Evolutionary conservation across 2,113 vertebrate genomes (phyloP).

Genomic region (Ranitomeya variabilis): DNA sequence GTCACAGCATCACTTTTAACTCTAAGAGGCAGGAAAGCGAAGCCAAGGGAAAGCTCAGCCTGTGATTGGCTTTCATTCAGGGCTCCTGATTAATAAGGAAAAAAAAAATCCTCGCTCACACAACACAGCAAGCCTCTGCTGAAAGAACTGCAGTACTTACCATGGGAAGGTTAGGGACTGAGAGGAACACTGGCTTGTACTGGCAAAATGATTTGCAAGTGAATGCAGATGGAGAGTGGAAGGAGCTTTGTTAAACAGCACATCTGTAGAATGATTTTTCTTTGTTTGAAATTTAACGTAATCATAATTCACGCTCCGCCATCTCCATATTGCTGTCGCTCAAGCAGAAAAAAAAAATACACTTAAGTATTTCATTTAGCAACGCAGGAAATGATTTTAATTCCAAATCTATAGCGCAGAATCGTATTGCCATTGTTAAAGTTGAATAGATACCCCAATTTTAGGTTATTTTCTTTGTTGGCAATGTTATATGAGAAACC

Average conservation of each 20-base stretch:
- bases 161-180: slow-evolving; percentile 67
- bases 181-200: slow-evolving; percentile 65
- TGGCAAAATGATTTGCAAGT: slow-evolving; percentile 76
- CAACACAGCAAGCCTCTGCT: slow-evolving; percentile 62
- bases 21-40: slow-evolving; percentile 72
- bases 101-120: slow-evolving; percentile 57
- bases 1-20: slow-evolving; percentile 75
- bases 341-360: slow-evolving; percentile 23
- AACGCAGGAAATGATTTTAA: slow-evolving; percentile 1
- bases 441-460: slow-evolving; percentile 19
- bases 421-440: slow-evolving; percentile 26
- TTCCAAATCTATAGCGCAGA: slow-evolving; percentile 22
- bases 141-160: slow-evolving; percentile 68
- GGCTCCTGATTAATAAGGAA: slow-evolving; percentile 63
- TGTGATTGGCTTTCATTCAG: slow-evolving; percentile 76
- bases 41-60: slow-evolving; percentile 67
- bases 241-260: slow-evolving; percentile 64
- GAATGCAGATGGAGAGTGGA: slow-evolving; percentile 76
- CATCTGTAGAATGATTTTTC: slow-evolving; percentile 70
- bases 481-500: slow-evolving; percentile 31
- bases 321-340: slow-evolving; percentile 21
- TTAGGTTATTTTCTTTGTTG: slow-evolving; percentile 43
- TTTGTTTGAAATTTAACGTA: slow-evolving; percentile 68
- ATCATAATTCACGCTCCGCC: slow-evolving; percentile 59
- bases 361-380: slow-evolving; percentile 2